phyloP scores from a whole-genome alignment of 2,797 vertebrate genomes.

The Lagocephalus sceleratus region DNA sequence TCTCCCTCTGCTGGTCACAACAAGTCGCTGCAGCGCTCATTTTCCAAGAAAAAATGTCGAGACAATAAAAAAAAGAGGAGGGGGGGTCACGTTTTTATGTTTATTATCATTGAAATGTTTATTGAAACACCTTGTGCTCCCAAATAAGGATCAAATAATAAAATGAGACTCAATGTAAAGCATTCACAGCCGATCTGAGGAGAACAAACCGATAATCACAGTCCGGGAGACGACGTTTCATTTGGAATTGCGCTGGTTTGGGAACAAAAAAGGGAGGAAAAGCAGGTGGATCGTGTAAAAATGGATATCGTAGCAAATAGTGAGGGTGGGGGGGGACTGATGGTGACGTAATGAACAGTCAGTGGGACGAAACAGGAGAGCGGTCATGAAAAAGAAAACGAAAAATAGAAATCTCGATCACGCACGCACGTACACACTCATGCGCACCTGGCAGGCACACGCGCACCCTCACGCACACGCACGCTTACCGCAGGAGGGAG shows the following conservation, averaged over 20 bases:
- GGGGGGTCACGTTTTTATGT: slow-evolving; percentile 56
- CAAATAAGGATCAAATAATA: slow-evolving; percentile 67
- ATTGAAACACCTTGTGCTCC: slow-evolving; percentile 70
- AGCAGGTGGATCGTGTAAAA: slow-evolving; percentile 73
- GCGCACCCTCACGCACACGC: slow-evolving; percentile 30
- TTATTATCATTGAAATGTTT: slow-evolving; percentile 75
- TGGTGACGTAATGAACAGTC: slow-evolving; percentile 66
- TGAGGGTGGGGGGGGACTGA: slow-evolving; percentile 65
- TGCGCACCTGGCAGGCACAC: slow-evolving; percentile 32
- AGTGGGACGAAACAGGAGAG: slow-evolving; percentile 68
- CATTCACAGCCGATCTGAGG: slow-evolving; percentile 57
- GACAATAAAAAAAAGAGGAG: slow-evolving; percentile 18
- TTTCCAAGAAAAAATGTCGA: slow-evolving; percentile 27
- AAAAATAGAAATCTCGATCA: slow-evolving; percentile 59
- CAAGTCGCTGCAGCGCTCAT: slow-evolving; percentile 24
- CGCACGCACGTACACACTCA: slow-evolving; percentile 52
- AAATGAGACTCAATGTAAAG: slow-evolving; percentile 69
- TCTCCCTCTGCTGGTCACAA: slow-evolving; percentile 49
- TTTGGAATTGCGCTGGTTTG: slow-evolving; percentile 54
- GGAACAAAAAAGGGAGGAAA: slow-evolving; percentile 51
- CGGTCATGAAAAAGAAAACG: slow-evolving; percentile 66
- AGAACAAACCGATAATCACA: slow-evolving; percentile 57
- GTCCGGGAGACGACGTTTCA: slow-evolving; percentile 63
- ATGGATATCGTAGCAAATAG: slow-evolving; percentile 73
- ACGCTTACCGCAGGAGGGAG: slow-evolving; percentile 31